Base-by-base conservation (phyloP, 2,888 invertebrate genomes). In the Mycogona germanica region DNA sequence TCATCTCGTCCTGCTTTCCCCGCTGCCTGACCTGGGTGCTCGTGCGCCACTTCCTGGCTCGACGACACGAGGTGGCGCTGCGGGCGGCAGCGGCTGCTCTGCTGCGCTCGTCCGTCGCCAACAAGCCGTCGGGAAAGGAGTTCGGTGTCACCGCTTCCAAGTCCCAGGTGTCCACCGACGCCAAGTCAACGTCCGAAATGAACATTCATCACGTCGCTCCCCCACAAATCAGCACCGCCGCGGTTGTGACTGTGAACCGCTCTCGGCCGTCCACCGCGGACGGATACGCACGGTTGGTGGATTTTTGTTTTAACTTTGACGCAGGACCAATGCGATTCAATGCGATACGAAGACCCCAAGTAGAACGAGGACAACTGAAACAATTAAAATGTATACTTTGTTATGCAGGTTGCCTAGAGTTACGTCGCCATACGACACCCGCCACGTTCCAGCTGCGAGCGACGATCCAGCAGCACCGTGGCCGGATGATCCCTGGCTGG, bases 1-100 rank as follows among this genome's bases (percentile, higher is more conserved):
- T 65, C 3, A 64, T 70, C 0, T 62, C 64, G 52, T 59, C 64
- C 12, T 64, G 65, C 47, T 72, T 70, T 57, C 61, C 65, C 4
- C 68, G 67, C 59, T 65, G 66, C 46, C 59, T 72, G 12, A 61
- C 67, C 5, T 72, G 70, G 69, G 59, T 70, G 30, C 51, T 72
- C 14, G 52, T 71, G n/a, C 64, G 66, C 35, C 63, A 68, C 17
- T 45, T 23, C n/a, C 46, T 6, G 41, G 23, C 46, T 7, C 9
- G n/a, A 7, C 7, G 5, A n/a, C n/a, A n/a, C n/a, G n/a, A n/a
- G n/a, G n/a, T n/a, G n/a, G n/a, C n/a, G n/a, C n/a, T n/a, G n/a
- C n/a, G n/a, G n/a, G n/a, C n/a, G n/a, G n/a, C n/a, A n/a, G n/a
- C n/a, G n/a, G n/a, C n/a, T n/a, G n/a, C n/a, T n/a, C n/a, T n/a